Base-by-base conservation (phyloP, 2,888 invertebrate species). In the Cerceris ruficornis region DNA sequence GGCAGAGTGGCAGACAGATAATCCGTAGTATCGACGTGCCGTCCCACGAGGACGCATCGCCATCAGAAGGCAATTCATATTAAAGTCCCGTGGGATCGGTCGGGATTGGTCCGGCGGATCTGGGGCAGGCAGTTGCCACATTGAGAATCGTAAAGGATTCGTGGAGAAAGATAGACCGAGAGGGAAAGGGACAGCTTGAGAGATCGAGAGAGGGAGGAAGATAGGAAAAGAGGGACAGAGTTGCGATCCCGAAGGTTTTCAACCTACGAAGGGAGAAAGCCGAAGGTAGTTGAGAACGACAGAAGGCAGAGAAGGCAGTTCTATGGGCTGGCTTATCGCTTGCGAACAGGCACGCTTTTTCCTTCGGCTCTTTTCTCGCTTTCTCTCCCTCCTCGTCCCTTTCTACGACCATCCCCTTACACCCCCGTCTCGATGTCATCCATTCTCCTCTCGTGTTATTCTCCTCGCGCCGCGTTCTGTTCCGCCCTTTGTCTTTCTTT, bases 281-380 rank as follows among this genome's bases (percentile, higher is more conserved):
- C 80, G 80, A 83, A 86, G 87, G 86, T 80, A 85, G 83, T 83
- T 81, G 83, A 84, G 81, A 81, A 79, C 82, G 82, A 80, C 77
- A 83, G 77, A 81, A 78, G 81, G 75, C 80, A 75, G 68, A 73
- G 75, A 71, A 78, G 86, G 84, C 88, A 87, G 89, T 89, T 88
- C 89, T 88, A 88, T 88, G 88, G 88, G 86, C 83, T 85, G 85
- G 89, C 90, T 90, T 90, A 90, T 90, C 90, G 88, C 88, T 83
- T 69, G 86, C 86, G 84, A 90, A 86, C 90, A 90, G 90, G 87
- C 90, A 83, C 83, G 85, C 80, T 86, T 86, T 86, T 86, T 86
- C 72, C 83, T 78, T 80, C 80, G 70, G 69, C 81, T 83, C 78
- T 77, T 77, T 80, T 66, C 81, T 80, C 83, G 81, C 80, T 80